phyloP scores from a whole-genome alignment of 30 jellyfish, hydroid and myxozoan species.

The Haliclystus octoradiatus region DNA sequence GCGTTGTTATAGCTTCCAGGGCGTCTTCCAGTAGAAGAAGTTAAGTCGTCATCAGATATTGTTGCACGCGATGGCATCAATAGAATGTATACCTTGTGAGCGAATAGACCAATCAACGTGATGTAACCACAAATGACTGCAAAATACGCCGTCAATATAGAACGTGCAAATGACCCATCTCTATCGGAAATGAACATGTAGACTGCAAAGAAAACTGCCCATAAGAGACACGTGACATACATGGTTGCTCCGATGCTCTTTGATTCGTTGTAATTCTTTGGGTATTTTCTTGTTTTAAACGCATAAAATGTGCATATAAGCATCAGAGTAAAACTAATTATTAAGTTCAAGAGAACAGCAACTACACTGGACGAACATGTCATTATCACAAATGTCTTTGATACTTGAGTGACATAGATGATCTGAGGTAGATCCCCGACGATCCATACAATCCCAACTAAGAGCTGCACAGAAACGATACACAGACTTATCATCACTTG shows the following conservation, averaged over 20 bases:
- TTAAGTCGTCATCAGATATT: no score
- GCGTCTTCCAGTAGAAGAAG: no score
- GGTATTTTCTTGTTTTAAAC: constrained; percentile 63
- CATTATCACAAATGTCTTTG: no score
- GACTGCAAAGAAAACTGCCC: constrained; percentile 65
- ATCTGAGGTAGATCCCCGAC: constrained; percentile 34
- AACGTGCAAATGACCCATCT: no score
- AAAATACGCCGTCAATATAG: no score
- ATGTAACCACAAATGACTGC: no score
- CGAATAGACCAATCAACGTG: no score
- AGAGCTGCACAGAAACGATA: constrained; percentile 28
- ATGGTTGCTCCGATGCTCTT: constrained; percentile 65
- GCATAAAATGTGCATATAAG: constrained; percentile 69
- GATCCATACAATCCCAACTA: constrained; percentile 55
- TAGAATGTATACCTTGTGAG: constrained; percentile 18
- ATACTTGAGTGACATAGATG: no score
- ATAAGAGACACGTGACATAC: constrained; percentile 61
- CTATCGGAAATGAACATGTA: constrained; percentile 13
- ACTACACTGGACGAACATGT: constrained; percentile 40
- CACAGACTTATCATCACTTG: constrained; percentile 40
- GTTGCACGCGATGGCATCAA: no score
- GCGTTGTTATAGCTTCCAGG: no score
- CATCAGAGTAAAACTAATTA: constrained; percentile 47
- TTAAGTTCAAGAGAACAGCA: constrained; percentile 32
- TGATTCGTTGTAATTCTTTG: constrained; percentile 81